Conservation (phyloP, 2,888 invertebrate species). For the Caenorhabditis sinica region DNA sequence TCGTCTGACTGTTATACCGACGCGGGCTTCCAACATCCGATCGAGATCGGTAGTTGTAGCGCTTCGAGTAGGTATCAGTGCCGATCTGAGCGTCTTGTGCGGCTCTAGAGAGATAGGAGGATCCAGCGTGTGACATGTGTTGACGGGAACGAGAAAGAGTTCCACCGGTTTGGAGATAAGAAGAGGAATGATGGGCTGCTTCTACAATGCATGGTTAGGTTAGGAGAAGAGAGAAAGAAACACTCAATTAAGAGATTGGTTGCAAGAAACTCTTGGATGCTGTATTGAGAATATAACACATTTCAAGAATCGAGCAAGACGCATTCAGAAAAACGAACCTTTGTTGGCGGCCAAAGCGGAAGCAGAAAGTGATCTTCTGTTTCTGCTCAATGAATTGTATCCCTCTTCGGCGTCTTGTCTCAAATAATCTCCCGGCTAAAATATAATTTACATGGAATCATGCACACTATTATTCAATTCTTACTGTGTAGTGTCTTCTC, state of each 20-base stretch:
- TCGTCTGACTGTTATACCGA: slow-evolving; percentile 82
- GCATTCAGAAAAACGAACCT: slow-evolving; percentile 73
- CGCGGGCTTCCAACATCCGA: slow-evolving; percentile 82
- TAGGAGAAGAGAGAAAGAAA: not conserved
- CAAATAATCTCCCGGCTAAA: slow-evolving; percentile 82
- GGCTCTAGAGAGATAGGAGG: slow-evolving; percentile 79
- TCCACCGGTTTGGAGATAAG: slow-evolving; percentile 63
- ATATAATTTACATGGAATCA: slow-evolving; percentile 1
- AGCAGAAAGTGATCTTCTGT: slow-evolving; percentile 82
- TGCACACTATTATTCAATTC: slow-evolving; percentile 1
- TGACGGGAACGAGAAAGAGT: slow-evolving; percentile 75
- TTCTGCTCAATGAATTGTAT: slow-evolving; percentile 80
- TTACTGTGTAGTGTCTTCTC: slow-evolving; percentile 83
- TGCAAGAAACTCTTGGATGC: slow-evolving; percentile 47
- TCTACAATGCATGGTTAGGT: slow-evolving; percentile 58
- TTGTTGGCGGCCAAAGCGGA: slow-evolving; percentile 80
- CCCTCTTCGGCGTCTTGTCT: slow-evolving; percentile 83
- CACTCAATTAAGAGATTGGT: slow-evolving; percentile 36
- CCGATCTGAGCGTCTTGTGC: slow-evolving; percentile 71
- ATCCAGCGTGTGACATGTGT: slow-evolving; percentile 70
- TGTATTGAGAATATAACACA: slow-evolving; percentile 11
- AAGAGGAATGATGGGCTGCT: slow-evolving; percentile 60
- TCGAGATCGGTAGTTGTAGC: slow-evolving; percentile 83
- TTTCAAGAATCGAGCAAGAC: slow-evolving; percentile 32
- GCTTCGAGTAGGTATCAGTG: slow-evolving; percentile 79